A percentile compares a stretch with the other conserved stretches of the same genome.
Conservation (phyloP, 2,797 vertebrate genomes). For the Erethizon dorsatum region DNA sequence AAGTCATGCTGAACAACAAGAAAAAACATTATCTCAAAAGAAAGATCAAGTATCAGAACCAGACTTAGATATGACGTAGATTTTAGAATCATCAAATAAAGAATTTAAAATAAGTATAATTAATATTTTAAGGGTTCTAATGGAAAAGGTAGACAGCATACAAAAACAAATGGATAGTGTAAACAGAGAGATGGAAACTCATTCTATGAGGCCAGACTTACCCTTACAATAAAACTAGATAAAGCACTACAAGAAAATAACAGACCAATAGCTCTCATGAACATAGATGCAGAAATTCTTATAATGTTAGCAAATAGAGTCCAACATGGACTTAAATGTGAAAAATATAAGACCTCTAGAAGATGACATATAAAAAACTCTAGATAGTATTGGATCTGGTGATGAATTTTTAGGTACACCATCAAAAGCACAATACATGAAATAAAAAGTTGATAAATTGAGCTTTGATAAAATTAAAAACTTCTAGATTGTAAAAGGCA, state of each 20-base stretch:
- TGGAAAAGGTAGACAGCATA: background rate
- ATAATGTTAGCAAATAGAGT: background rate
- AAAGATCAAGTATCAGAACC: background rate
- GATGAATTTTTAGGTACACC: background rate
- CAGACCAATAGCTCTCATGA: background rate
- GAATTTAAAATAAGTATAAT: slow-evolving; percentile 18
- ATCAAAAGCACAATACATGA: background rate
- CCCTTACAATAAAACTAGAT: background rate
- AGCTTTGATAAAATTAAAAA: background rate
- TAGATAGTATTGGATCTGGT: background rate
- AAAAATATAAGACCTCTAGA: background rate
- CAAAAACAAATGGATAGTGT: background rate
- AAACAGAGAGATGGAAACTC: background rate
- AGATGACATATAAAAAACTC: background rate
- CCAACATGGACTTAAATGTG: background rate
- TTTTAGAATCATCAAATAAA: background rate
- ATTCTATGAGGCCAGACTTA: background rate
- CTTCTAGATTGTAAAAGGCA: background rate
- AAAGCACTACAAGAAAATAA: background rate
- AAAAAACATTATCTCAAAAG: background rate
- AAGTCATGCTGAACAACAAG: background rate
- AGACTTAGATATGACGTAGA: background rate
- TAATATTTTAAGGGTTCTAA: background rate
- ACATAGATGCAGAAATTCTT: background rate
- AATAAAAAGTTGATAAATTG: background rate